Percentiles rank a stretch among this genome's conserved stretches.
Conservation (phyloP, 2,888 invertebrate genomes). For the Polylopha cassiicola region DNA sequence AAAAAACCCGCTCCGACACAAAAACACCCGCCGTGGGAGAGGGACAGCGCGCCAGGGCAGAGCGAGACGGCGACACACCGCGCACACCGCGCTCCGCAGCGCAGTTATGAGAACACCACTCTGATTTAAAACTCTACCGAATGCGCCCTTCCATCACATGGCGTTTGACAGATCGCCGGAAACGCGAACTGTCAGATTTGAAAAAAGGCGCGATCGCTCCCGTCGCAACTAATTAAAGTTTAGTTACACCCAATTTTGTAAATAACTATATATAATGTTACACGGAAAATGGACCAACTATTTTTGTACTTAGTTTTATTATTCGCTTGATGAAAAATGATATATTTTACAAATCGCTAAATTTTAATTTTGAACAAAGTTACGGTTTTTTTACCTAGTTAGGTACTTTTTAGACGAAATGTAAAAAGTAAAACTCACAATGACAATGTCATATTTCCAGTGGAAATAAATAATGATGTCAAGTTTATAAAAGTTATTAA, state of each 20-base stretch:
- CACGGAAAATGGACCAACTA: no score
- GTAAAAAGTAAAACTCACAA: slow-evolving; percentile 3
- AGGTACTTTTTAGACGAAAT: no score
- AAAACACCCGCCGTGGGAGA: no score
- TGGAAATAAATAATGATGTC: slow-evolving; percentile 5
- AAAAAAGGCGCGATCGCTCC: slow-evolving; percentile 64
- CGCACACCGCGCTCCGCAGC: slow-evolving; percentile 67
- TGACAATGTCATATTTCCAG: slow-evolving; percentile 5
- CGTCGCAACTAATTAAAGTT: slow-evolving; percentile 19
- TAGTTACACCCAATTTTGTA: no score
- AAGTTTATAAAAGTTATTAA: background rate
- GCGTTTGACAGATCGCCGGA: slow-evolving; percentile 76
- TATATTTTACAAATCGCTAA: no score
- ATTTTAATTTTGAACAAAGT: no score
- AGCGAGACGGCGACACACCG: slow-evolving; percentile 51
- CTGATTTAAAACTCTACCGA: slow-evolving; percentile 73
- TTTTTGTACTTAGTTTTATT: no score
- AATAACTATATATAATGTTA: no score
- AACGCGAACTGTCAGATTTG: slow-evolving; percentile 69
- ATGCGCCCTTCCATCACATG: slow-evolving; percentile 78
- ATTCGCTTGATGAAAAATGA: no score
- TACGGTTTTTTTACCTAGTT: no score
- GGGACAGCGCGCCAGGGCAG: no score
- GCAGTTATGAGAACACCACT: slow-evolving; percentile 65
- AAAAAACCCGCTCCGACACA: slow-evolving; percentile 76